Base-by-base conservation (phyloP, 2,113 vertebrate genomes). In the Erinaceus europaeus region DNA sequence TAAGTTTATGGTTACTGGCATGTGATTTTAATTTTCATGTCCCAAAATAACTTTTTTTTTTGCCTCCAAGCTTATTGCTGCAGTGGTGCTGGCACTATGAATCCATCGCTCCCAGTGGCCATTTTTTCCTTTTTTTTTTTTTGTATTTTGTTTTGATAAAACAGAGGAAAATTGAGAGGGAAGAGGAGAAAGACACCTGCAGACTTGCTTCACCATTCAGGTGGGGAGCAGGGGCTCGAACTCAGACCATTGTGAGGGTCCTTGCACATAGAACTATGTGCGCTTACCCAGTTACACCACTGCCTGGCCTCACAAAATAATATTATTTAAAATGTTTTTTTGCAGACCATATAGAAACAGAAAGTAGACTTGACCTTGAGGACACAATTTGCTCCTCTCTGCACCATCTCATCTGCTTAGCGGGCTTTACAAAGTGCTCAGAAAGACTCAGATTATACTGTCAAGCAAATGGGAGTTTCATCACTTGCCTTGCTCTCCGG, bases 1-100 rank as follows among this genome's bases (percentile, higher is more conserved):
- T n/a, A n/a, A n/a, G n/a, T n/a, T 90, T 75, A 42, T 67, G 25
- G 69, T 83, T 42, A 68, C n/a, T 73, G n/a, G 84, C 75, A 90
- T 53, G 32, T 29, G 13, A 92, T 46, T 84, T 84, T 89, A 42
- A 77, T 73, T 87, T 87, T 90, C 36, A 72, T n/a, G 38, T 72
- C 38, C 81, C 42, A 71, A 82, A 50, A 69, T 44, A 72, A 32
- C 64, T 65, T n/a, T 80, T 72, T 40, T n/a, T n/a, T n/a, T n/a
- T n/a, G n/a, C n/a, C n/a, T n/a, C n/a, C n/a, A n/a, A n/a, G n/a
- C n/a, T n/a, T n/a, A n/a, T n/a, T n/a, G n/a, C n/a, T n/a, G n/a
- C n/a, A n/a, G n/a, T n/a, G n/a, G n/a, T n/a, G n/a, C n/a, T n/a
- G n/a, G n/a, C n/a, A n/a, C n/a, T n/a, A n/a, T n/a, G n/a, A n/a